These are phyloP conservation scores for Epinephelus fuscoguttatus DNA, from an alignment of 2,113 vertebrate species.

Conservation along the genomic window DNA sequence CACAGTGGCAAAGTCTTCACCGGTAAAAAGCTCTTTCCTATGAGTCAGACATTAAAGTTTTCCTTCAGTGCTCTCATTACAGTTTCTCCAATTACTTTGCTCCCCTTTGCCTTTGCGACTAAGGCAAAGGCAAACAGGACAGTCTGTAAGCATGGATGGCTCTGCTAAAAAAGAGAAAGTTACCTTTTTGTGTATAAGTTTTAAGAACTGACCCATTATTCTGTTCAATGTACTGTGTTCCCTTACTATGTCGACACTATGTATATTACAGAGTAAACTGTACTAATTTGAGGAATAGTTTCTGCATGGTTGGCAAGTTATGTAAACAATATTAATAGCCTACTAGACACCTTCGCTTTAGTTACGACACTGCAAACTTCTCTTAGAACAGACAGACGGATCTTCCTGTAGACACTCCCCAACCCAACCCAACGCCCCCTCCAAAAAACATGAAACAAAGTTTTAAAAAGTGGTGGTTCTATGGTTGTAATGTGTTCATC, in stretches of 20 bases:
- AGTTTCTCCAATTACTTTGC: constrained; percentile 19
- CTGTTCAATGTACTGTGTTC: not conserved
- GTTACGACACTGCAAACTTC: not conserved
- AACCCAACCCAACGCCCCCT: no score
- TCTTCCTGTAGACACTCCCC: no score
- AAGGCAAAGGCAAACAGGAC: constrained; percentile 38
- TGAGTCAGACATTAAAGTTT: constrained; percentile 33
- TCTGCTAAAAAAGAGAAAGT: constrained; percentile 16
- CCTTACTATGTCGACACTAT: not conserved
- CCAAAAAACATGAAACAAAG: no score
- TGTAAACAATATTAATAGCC: no score
- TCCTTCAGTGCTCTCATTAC: constrained; percentile 7
- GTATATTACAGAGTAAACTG: not conserved
- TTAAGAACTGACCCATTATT: not conserved
- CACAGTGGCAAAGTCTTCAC: not conserved
- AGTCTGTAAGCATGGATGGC: constrained; percentile 17
- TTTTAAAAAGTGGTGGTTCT: no score
- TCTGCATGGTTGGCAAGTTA: not conserved
- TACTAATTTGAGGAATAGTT: not conserved
- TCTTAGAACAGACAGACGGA: not conserved
- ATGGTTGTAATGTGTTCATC: no score
- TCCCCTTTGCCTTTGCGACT: constrained; percentile 1
- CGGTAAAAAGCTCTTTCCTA: not conserved
- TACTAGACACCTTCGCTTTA: not conserved
- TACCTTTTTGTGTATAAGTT: constrained; percentile 17